These are phyloP conservation scores for Pseudomugil tenellus DNA, from an alignment of 2,797 vertebrate species.

Conservation along the genomic window DNA sequence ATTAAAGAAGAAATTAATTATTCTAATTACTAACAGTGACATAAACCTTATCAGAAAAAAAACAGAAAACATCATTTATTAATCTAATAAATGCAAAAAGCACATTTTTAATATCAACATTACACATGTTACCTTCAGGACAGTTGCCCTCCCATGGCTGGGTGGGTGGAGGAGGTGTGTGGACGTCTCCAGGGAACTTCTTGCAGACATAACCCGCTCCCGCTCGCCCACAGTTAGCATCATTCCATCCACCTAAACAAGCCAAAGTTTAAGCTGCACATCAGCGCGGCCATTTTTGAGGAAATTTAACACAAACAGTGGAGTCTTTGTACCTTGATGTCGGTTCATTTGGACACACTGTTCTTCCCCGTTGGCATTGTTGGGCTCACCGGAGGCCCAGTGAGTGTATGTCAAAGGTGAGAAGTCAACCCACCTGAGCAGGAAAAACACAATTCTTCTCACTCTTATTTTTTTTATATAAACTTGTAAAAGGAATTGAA, in stretches of 20 bases:
- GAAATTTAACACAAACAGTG: background rate
- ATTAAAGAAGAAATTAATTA: background rate
- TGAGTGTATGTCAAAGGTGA: conserved; percentile 80
- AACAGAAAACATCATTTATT: background rate
- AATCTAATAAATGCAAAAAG: background rate
- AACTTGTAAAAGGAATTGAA: background rate
- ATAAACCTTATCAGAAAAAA: background rate
- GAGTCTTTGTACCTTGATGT: conserved; percentile 72
- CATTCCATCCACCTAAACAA: conserved; percentile 82
- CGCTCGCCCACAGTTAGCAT: conserved; percentile 82
- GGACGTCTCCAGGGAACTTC: conserved; percentile 75
- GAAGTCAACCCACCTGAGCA: conserved; percentile 79
- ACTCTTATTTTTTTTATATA: background rate
- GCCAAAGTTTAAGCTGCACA: background rate
- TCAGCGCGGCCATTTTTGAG: background rate
- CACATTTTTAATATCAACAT: background rate
- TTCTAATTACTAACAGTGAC: background rate
- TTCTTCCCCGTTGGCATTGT: conserved; percentile 84
- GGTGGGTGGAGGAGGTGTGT: conserved; percentile 80
- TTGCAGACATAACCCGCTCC: conserved; percentile 84
- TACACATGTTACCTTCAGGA: conserved; percentile 70
- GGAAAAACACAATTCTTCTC: background rate
- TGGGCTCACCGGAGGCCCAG: conserved; percentile 83
- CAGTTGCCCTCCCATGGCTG: conserved; percentile 85
- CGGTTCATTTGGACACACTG: conserved; percentile 84